Evolutionary conservation across 2,797 vertebrate species (phyloP).

Genomic region (Tenualosa ilisha): DNA sequence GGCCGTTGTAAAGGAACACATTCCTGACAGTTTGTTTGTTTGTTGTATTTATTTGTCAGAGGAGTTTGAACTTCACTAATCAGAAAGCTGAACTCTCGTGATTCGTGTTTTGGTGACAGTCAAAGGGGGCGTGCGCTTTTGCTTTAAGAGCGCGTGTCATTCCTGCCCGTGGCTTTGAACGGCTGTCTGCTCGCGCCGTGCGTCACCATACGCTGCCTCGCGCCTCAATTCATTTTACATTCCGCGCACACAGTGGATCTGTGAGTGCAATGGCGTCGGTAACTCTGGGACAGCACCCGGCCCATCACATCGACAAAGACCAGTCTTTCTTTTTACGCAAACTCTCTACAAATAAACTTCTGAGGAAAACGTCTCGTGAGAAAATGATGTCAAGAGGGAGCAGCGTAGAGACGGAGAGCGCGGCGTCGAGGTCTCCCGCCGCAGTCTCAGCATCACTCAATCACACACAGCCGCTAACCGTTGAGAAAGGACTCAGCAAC

Average conservation of each 20-base stretch:
- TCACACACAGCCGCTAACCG: conserved; percentile 29
- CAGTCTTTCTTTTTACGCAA: conserved; percentile 43
- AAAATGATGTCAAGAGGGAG: conserved; percentile 34
- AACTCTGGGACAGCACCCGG: conserved; percentile 73
- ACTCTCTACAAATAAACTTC: conserved; percentile 61
- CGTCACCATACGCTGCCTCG: conserved; percentile 59
- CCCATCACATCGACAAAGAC: conserved; percentile 72
- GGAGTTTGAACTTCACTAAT: background rate
- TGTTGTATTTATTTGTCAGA: background rate
- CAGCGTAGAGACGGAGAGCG: conserved; percentile 31
- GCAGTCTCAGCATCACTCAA: conserved; percentile 44
- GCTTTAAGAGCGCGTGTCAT: conserved; percentile 55
- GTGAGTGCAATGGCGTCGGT: conserved; percentile 71
- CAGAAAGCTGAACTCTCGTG: background rate
- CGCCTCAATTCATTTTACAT: conserved; percentile 66
- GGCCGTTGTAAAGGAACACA: background rate
- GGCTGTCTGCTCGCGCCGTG: conserved; percentile 47
- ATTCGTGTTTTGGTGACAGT: background rate
- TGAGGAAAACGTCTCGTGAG: conserved; percentile 43
- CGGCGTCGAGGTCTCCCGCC: conserved; percentile 29
- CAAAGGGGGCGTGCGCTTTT: conserved; percentile 37
- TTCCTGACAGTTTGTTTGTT: background rate
- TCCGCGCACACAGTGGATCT: conserved; percentile 46
- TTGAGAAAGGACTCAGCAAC: conserved; percentile 28
- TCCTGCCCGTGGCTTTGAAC: conserved; percentile 55